Conservation (phyloP, 2,797 vertebrate genomes). For the Loriculus beryllinus region DNA sequence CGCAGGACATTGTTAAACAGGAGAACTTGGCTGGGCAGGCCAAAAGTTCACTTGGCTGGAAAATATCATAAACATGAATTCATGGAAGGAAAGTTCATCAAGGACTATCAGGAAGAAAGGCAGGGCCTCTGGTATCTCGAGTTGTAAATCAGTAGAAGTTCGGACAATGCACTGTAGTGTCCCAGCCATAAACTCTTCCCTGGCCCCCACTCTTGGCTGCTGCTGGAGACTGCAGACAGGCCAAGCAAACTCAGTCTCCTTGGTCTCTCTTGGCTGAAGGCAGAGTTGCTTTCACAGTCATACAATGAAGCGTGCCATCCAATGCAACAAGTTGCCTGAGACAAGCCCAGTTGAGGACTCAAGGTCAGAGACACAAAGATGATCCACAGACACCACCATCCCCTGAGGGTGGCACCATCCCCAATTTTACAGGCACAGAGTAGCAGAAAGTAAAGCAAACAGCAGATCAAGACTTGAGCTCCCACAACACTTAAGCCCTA, state of each 20-base stretch:
- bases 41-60: slow-evolving; percentile 9
- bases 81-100: slow-evolving; percentile 17
- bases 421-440: not conserved
- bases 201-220: not conserved
- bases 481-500: not conserved
- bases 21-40: not conserved
- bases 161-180: not conserved
- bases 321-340: not conserved
- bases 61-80: not conserved
- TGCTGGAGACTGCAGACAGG: not conserved
- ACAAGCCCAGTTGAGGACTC: not conserved
- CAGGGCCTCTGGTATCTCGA: not conserved
- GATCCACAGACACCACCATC: not conserved
- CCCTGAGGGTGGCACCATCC: not conserved
- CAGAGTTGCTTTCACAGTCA: not conserved
- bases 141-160: not conserved
- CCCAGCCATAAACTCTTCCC: not conserved
- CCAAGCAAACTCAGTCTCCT: not conserved
- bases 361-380: not conserved
- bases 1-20: fast-evolving
- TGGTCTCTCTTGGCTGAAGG: not conserved
- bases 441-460: not conserved
- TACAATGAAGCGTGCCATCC: fast-evolving
- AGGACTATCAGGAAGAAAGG: not conserved
- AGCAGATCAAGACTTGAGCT: not conserved